phyloP scores from a whole-genome alignment of 2,888 invertebrate genomes.

The Diarsia rubi region DNA sequence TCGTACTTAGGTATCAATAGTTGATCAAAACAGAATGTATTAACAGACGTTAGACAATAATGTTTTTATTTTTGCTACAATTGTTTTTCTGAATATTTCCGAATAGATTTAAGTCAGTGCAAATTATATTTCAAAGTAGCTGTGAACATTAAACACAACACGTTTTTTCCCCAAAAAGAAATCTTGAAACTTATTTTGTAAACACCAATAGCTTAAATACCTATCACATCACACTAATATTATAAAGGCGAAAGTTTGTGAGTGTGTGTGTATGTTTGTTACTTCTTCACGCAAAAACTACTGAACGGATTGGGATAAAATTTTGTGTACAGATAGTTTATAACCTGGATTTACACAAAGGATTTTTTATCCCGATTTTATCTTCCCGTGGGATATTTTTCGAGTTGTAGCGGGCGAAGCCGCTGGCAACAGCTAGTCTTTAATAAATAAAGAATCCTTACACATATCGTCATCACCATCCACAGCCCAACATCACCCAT shows the following conservation, averaged over 20 bases:
- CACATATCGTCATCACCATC: neutral
- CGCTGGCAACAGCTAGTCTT: no score
- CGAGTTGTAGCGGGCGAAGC: no score
- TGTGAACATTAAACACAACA: neutral
- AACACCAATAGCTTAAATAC: neutral
- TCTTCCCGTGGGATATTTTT: no score
- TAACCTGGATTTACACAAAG: no score
- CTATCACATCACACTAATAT: no score
- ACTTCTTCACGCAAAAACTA: no score
- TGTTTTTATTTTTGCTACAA: conserved; percentile 7
- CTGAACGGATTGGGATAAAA: no score
- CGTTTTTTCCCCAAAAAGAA: neutral
- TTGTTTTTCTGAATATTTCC: neutral
- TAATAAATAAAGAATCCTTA: neutral
- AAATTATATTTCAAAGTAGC: neutral
- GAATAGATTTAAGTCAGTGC: neutral
- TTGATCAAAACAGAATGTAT: neutral
- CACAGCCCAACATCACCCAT: no score
- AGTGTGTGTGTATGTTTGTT: no score
- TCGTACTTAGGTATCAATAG: neutral
- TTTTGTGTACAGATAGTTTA: no score
- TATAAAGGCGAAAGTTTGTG: no score
- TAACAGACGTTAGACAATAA: conserved; percentile 1
- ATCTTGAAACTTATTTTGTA: neutral
- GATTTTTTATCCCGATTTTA: no score